A percentile compares a stretch with the other conserved stretches of the same genome.
Conservation (phyloP, 2,797 vertebrate genomes). For the Mionectes olivaceus region DNA sequence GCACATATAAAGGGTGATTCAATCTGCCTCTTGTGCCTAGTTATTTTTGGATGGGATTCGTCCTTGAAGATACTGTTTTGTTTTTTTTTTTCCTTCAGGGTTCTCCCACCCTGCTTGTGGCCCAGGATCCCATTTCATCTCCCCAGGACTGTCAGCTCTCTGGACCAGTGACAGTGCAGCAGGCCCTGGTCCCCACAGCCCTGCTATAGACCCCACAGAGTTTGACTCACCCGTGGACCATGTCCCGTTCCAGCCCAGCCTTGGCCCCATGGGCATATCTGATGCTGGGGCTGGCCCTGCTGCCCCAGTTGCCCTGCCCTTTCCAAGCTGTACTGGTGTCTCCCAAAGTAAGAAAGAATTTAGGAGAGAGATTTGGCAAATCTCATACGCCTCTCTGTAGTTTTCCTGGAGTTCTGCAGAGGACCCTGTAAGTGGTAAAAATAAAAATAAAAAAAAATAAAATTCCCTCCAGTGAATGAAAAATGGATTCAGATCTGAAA, state of each 20-base stretch:
- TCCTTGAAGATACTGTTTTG: background rate
- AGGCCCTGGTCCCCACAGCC: background rate
- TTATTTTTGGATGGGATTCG: background rate
- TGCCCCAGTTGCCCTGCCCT: background rate
- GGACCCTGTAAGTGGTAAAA: background rate
- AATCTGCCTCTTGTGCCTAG: background rate
- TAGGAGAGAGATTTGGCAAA: background rate
- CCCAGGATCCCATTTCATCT: background rate
- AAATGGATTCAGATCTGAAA: background rate
- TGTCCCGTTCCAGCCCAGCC: background rate
- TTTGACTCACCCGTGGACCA: fast-evolving
- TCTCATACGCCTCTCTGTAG: fast-evolving
- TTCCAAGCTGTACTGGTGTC: background rate
- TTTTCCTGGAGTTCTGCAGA: background rate
- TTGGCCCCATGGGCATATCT: fast-evolving
- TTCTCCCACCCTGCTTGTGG: fast-evolving
- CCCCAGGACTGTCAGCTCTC: no score
- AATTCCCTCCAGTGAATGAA: background rate
- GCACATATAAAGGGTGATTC: background rate
- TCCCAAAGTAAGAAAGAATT: background rate
- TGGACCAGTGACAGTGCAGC: fast-evolving
- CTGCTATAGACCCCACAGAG: fast-evolving
- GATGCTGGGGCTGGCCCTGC: fast-evolving
- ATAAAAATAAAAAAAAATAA: no score
- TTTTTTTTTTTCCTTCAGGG: background rate